Conservation (phyloP, 2,888 invertebrate species). For the Pseudeuparius sepicola region DNA sequence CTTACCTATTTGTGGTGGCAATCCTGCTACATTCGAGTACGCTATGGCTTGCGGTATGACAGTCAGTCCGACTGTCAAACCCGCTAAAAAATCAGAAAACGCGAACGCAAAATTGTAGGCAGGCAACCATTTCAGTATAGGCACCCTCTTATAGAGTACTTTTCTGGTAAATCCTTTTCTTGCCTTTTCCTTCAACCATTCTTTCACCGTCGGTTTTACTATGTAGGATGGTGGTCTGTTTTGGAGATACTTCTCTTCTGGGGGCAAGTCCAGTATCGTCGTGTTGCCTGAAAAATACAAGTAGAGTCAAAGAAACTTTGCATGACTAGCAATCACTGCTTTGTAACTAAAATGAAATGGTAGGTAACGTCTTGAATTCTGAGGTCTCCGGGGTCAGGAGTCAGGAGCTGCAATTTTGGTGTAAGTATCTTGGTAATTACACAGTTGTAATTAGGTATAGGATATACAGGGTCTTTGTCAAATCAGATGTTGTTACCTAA, state of each 20-base stretch:
- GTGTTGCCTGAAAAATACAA: conserved; percentile 13
- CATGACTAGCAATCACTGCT: too few species aligned
- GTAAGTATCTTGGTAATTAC: too few species aligned
- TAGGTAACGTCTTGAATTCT: too few species aligned
- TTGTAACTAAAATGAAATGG: too few species aligned
- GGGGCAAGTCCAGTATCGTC: conserved; percentile 28
- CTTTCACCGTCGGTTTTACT: conserved; percentile 27
- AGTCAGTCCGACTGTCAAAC: conserved; percentile 59
- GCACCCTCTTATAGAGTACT: conserved; percentile 50
- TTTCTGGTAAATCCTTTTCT: conserved; percentile 51
- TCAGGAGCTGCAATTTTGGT: too few species aligned
- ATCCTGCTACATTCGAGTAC: conserved; percentile 46
- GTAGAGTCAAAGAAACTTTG: too few species aligned
- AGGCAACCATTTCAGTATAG: conserved; percentile 60
- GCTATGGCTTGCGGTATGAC: conserved; percentile 54
- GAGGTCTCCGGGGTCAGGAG: too few species aligned
- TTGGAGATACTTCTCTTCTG: conserved; percentile 28
- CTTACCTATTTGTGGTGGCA: conserved; percentile 55
- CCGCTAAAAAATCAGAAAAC: conserved; percentile 69
- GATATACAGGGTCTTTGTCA: too few species aligned
- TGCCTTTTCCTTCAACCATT: conserved; percentile 40
- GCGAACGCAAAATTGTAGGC: conserved; percentile 54
- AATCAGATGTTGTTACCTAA: too few species aligned
- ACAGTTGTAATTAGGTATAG: too few species aligned
- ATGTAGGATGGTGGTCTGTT: conserved; percentile 17